These are phyloP conservation scores for Labrus mixtus DNA, from an alignment of 2,113 vertebrate species.

Conservation along the genomic window DNA sequence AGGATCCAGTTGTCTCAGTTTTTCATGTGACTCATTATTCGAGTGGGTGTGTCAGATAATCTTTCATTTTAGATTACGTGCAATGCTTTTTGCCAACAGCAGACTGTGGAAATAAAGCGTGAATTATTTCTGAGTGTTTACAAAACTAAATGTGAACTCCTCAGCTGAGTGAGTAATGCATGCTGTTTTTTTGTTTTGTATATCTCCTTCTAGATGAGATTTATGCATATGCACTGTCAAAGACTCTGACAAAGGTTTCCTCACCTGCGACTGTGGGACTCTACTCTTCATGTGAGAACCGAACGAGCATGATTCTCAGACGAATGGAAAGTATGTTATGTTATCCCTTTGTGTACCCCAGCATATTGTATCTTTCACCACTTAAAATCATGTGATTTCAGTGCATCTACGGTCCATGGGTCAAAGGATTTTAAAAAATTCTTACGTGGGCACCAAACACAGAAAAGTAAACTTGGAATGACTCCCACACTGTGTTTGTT, in stretches of 20 bases:
- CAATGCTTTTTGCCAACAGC: not conserved
- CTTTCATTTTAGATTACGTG: not conserved
- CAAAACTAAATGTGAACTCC: not conserved
- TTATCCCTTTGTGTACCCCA: too few species aligned
- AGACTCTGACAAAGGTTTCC: conserved; percentile 81
- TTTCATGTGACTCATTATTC: not conserved
- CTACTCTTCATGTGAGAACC: conserved; percentile 85
- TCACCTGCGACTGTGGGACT: conserved; percentile 87
- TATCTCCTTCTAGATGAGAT: conserved; percentile 75
- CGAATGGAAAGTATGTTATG: conserved; percentile 79
- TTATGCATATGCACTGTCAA: conserved; percentile 85
- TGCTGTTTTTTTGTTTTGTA: not conserved
- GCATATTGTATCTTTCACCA: too few species aligned
- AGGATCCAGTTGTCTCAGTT: conserved; percentile 8
- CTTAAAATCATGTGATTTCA: not conserved
- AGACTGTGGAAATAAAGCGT: too few species aligned
- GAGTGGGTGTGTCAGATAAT: not conserved
- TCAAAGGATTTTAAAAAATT: not conserved
- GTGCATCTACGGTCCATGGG: not conserved
- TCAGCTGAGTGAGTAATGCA: not conserved
- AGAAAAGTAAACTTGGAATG: not conserved
- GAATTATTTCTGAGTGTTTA: not conserved
- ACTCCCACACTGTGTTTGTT: not conserved
- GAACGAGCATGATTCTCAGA: conserved; percentile 77
- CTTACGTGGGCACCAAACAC: not conserved